These are phyloP conservation scores for Baronia brevicornis DNA, from an alignment of 2,888 invertebrate genomes.

Conservation along the genomic window DNA sequence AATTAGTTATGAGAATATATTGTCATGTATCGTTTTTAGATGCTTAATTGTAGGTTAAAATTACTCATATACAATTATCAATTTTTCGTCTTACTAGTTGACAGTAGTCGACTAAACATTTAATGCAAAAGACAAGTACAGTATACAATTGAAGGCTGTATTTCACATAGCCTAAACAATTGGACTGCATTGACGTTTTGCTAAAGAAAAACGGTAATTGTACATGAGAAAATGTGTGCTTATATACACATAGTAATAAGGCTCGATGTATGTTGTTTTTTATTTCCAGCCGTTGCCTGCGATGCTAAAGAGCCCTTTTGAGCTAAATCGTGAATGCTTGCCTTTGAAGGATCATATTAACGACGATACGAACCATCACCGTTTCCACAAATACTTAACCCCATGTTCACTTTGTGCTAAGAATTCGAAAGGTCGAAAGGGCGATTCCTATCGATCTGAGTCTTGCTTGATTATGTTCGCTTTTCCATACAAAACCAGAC, in stretches of 20 bases:
- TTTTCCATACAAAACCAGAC: conserved; percentile 60
- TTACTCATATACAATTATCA: conserved; percentile 44
- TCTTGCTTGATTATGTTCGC: conserved; percentile 62
- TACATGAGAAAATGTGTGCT: conserved; percentile 40
- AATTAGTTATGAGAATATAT: conserved; percentile 15
- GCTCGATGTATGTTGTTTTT: conserved; percentile 76
- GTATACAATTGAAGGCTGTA: no score
- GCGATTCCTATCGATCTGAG: conserved; percentile 34
- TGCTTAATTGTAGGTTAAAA: conserved; percentile 59
- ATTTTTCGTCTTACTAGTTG: no score
- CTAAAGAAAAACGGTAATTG: conserved; percentile 47
- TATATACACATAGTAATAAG: conserved; percentile 66
- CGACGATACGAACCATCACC: conserved; percentile 71
- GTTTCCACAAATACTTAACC: conserved; percentile 68
- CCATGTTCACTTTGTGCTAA: conserved; percentile 71
- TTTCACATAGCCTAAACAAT: no score
- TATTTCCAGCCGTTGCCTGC: conserved; percentile 77
- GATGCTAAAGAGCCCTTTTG: conserved; percentile 75
- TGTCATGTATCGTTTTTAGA: conserved; percentile 52
- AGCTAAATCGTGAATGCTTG: conserved; percentile 76
- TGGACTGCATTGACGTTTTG: no score
- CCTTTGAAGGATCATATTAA: conserved; percentile 75
- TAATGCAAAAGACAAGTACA: no score
- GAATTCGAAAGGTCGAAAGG: conserved; percentile 42
- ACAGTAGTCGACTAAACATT: no score